phyloP scores from a whole-genome alignment of 1,140 invertebrate genomes.

The Ylistrum balloti region DNA sequence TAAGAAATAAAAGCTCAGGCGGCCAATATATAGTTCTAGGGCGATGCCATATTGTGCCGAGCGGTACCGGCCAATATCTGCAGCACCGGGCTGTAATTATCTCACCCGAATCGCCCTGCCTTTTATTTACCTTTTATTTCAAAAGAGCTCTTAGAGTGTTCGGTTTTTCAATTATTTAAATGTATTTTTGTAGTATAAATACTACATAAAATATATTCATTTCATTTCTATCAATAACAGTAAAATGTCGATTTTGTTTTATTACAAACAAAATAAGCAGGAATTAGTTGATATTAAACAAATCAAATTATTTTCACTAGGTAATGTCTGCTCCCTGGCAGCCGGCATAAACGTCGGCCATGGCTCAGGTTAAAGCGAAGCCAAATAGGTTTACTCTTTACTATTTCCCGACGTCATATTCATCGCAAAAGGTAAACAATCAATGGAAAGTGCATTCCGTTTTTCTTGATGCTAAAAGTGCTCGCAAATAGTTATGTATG shows the following conservation, averaged over 20 bases:
- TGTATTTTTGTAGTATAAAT: neutral
- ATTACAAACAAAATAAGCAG: neutral
- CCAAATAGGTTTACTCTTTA: conserved; percentile 65
- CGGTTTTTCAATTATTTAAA: neutral
- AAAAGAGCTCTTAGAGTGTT: neutral
- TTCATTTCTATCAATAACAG: too few species aligned
- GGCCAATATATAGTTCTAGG: too few species aligned
- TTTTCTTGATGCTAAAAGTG: neutral
- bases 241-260: too few species aligned
- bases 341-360: conserved; percentile 36
- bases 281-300: neutral
- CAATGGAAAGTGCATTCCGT: neutral
- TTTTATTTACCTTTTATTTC: neutral
- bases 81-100: too few species aligned
- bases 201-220: neutral
- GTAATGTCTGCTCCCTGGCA: neutral
- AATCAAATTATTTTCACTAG: too few species aligned
- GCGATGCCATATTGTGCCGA: too few species aligned
- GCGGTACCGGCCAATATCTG: too few species aligned
- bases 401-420: conserved; percentile 78
- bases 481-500: too few species aligned
- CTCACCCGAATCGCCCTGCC: too few species aligned
- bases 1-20: too few species aligned
- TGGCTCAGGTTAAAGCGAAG: conserved; percentile 51
- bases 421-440: conserved; percentile 74